phyloP scores from a whole-genome alignment of 2,113 vertebrate species.

The Balaeniceps rex region DNA sequence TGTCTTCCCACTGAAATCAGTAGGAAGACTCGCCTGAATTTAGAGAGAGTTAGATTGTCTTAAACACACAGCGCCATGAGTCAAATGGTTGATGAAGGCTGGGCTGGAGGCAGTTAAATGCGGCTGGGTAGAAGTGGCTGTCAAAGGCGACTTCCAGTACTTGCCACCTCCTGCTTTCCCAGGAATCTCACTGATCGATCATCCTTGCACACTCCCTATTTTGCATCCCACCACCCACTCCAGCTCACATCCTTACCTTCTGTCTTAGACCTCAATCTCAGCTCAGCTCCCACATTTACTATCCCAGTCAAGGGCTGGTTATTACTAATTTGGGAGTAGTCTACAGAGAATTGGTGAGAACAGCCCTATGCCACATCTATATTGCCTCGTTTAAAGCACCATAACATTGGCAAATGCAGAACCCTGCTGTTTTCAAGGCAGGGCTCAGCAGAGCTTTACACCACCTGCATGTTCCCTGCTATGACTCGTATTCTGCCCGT shows the following conservation, averaged over 20 bases:
- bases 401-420: not conserved
- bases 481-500: not conserved
- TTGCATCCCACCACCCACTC: not conserved
- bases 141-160: rapidly evolving
- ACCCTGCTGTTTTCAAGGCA: not conserved
- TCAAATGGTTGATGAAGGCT: rapidly evolving
- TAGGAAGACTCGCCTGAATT: not conserved
- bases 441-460: not conserved
- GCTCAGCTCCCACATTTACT: not conserved
- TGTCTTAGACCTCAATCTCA: not conserved
- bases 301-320: not conserved
- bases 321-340: not conserved
- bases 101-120: not conserved
- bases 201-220: rapidly evolving
- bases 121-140: not conserved
- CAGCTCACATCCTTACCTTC: not conserved
- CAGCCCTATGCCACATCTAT: not conserved
- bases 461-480: not conserved
- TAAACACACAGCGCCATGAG: not conserved
- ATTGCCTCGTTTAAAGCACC: rapidly evolving
- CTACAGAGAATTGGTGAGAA: not conserved
- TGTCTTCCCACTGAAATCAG: not conserved
- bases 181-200: not conserved
- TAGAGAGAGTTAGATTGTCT: not conserved
- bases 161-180: not conserved